These are phyloP conservation scores for Drosophila siamana DNA, from an alignment of 2,888 invertebrate genomes.

Conservation along the genomic window DNA sequence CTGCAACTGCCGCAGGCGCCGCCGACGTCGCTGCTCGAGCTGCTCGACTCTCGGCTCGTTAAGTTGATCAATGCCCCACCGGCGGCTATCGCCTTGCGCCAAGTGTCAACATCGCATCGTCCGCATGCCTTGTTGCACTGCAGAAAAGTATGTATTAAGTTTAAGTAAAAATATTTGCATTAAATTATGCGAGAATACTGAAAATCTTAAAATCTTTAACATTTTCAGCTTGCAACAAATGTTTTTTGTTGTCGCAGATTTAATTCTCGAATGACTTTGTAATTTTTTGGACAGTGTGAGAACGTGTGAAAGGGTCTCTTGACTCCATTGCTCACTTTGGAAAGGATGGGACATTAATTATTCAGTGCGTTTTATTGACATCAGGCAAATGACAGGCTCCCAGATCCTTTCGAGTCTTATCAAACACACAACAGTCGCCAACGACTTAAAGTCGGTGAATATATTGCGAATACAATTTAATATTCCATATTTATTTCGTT, in stretches of 20 bases:
- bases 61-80: conserved; percentile 68
- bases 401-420: conserved; percentile 46
- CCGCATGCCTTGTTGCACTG: conserved; percentile 33
- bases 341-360: conserved; percentile 66
- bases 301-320: conserved; percentile 29
- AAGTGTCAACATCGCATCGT: conserved; percentile 66
- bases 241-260: too few relatives aligned
- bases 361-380: conserved; percentile 63
- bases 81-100: conserved; percentile 55
- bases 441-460: conserved; percentile 44
- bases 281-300: conserved; percentile 32
- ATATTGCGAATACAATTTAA: conserved; percentile 17
- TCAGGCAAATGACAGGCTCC: conserved; percentile 39
- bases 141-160: neutral
- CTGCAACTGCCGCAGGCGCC: conserved; percentile 9
- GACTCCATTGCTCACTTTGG: conserved; percentile 62
- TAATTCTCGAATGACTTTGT: too few relatives aligned
- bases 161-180: neutral
- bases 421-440: conserved; percentile 32
- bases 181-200: neutral
- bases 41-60: conserved; percentile 61
- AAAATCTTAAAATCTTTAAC: too few relatives aligned
- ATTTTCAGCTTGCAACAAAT: too few relatives aligned
- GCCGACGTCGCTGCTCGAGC: conserved; percentile 3
- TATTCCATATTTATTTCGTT: conserved; percentile 9